Evolutionary conservation across 2,888 invertebrate genomes (phyloP).

Genomic region (Hirtodrosophila duncani): DNA sequence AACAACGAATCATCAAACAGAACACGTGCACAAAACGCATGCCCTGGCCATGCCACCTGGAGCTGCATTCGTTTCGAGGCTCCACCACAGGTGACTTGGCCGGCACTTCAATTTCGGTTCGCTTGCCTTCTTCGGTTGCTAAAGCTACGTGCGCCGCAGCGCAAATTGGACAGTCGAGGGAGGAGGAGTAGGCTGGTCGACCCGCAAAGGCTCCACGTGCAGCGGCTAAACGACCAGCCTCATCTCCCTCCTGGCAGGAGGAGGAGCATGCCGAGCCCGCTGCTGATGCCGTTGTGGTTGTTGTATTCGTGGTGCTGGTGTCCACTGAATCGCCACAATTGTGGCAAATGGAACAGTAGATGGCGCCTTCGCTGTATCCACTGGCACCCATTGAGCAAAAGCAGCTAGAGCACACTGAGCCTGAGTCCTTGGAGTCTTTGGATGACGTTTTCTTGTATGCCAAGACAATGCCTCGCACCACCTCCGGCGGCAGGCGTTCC

Average conservation of each 20-base stretch:
- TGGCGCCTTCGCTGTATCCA: slow-evolving; percentile 72
- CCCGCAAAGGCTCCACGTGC: slow-evolving; percentile 33
- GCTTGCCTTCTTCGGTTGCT: slow-evolving; percentile 74
- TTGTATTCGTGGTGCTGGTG: slow-evolving; percentile 59
- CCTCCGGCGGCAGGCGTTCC: slow-evolving; percentile 86
- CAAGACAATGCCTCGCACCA: slow-evolving; percentile 79
- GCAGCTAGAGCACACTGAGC: slow-evolving; percentile 69
- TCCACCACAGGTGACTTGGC: slow-evolving; percentile 31
- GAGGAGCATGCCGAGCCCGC: slow-evolving; percentile 58
- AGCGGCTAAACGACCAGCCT: slow-evolving; percentile 15
- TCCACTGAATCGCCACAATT: slow-evolving; percentile 60
- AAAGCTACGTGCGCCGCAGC: slow-evolving; percentile 46
- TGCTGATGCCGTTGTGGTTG: slow-evolving; percentile 61
- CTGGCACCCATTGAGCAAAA: slow-evolving; percentile 66
- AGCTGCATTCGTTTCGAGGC: slow-evolving; percentile 1
- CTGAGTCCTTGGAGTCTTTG: slow-evolving; percentile 74
- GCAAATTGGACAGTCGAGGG: slow-evolving; percentile 72
- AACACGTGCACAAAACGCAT: slow-evolving; percentile 64
- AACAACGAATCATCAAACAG: slow-evolving; percentile 55
- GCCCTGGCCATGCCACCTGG: slow-evolving; percentile 32
- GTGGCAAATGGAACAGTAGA: slow-evolving; percentile 73
- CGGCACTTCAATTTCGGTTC: slow-evolving; percentile 58
- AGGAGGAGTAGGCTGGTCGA: slow-evolving; percentile 47
- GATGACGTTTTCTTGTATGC: slow-evolving; percentile 78
- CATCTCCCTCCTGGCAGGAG: slow-evolving; percentile 57